Conservation (phyloP, 2,888 invertebrate species). For the Drosophila emarginata region DNA sequence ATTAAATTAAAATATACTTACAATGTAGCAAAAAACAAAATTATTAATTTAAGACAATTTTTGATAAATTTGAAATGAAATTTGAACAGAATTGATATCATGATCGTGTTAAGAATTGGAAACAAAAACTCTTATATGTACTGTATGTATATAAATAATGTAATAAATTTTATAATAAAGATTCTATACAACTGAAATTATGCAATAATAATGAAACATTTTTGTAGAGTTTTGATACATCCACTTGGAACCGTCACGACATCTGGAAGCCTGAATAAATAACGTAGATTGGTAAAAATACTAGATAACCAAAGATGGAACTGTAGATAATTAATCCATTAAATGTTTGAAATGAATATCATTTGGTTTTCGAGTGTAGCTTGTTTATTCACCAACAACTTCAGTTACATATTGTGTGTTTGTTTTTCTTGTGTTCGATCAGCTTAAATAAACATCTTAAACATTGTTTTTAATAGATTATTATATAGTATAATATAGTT, state of each 20-base stretch:
- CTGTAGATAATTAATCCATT: too few species aligned
- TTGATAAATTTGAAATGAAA: constrained; percentile 4
- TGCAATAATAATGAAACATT: too few species aligned
- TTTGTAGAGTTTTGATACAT: too few species aligned
- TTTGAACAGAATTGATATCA: not conserved
- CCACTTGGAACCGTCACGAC: too few species aligned
- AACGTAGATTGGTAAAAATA: too few species aligned
- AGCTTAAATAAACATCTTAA: constrained; percentile 14
- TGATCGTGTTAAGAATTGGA: not conserved
- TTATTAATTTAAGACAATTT: not conserved
- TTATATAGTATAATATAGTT: constrained; percentile 32
- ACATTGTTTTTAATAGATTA: constrained; percentile 27
- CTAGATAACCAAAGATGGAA: too few species aligned
- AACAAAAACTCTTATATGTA: not conserved
- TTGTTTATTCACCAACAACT: constrained; percentile 76
- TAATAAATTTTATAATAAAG: not conserved
- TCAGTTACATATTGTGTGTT: constrained; percentile 66
- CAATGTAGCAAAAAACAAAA: not conserved
- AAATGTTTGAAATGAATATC: too few species aligned
- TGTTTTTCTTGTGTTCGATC: constrained; percentile 44
- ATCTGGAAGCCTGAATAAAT: too few species aligned
- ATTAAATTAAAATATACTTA: not conserved
- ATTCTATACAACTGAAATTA: constrained; percentile 14
- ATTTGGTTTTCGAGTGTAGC: constrained; percentile 46
- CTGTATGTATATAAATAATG: not conserved